Evolutionary conservation across 2,113 vertebrate species (phyloP), one percentile per base, ranked within the genome.

Genomic region (Ginglymostoma cirratum): DNA sequence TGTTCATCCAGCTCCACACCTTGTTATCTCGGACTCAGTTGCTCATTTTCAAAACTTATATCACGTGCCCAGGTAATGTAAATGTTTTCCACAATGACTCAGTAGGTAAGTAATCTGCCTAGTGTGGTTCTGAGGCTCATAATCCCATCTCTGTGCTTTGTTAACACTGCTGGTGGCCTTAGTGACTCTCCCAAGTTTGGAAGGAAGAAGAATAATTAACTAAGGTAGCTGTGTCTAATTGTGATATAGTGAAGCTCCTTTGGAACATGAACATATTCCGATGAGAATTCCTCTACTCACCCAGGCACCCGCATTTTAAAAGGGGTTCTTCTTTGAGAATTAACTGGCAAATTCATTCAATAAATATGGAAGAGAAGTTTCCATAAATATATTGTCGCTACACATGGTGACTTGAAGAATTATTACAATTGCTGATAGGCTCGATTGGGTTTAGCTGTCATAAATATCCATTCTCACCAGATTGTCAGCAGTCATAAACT

Each of bases 61-160:
- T 67, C 34, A 38, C 61, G 66, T 34, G 8, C 45, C 65, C 61
- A 93, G 89, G 89, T 67, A 66, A 93, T 27, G 17, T 38, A 67
- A 67, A 66, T 38, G 89, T 27, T 93, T 93, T 93, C 61, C 61
- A 38, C n/a, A 65, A 66, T 93, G 61, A 93, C 61, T 66, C 89
- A 93, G 61, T 93, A 48, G 34, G 34, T 93, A 93, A 66, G 34
- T 93, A 65, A 93, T 92, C 87, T 92, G 30, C 55, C 87, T 21
- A 30, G 14, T 92, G 87, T 92, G 87, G 55, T 34, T 92, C 87
- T 65, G 55, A 92, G 55, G 17, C 89, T 66, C n/a, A 66, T 93
- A 93, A 42, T 66, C 89, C 34, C 89, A 66, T 19, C 7, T 42
- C 61, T 66, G 89, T 93, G n/a, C 89, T 93, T 55, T 14, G 87